Evolutionary conservation across 2,797 vertebrate genomes (phyloP), one percentile per base, ranked within the genome.

Genomic region (Enteromius paludinosus): DNA sequence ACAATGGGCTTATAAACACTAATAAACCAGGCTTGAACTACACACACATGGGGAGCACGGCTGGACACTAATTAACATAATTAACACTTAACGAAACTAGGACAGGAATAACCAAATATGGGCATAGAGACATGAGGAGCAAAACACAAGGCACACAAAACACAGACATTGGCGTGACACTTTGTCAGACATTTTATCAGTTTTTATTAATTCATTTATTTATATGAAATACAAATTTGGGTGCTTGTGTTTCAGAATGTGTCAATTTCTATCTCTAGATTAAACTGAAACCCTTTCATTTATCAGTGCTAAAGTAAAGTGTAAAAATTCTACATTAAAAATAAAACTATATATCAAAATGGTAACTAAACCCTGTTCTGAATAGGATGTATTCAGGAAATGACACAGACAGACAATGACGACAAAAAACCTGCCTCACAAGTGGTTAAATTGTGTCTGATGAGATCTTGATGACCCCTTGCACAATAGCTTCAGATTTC

Each of bases 401-500:
- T 30, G 6, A 49, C 68, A 66, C 8, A 78, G 56, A 65, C 47
- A 72, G 49, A 61, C 61, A 74, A 3, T 20, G 65, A 66, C 17
- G 15, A 82, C n/a, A 20, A 30, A 77, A 69, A n/a, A 10, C 17
- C 6, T 14, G 52, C 28, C 5, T 28, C 65, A 61, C 38, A 73
- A 74, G 56, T 28, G 47, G 61, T 82, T 30, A 4, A 62, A 62
- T 69, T 59, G 45, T 33, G 6, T 28, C 59, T 78, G 43, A 71
- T 59, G 28, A 82, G 68, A 59, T 66, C 25, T 49, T 77, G 38
- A 35, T 41, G 59, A 65, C 74, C 70, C 20, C 66, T 45, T 41
- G n/a, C 69, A 72, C 43, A 56, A 78, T 28, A 15, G 41, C 71
- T 62, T 30, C 18, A 25, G 56, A 64, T 66, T 78, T 78, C 49